Evolutionary conservation across 2,113 vertebrate species (phyloP), one percentile per base, ranked within the genome.

Genomic region (Paedocypris sp.): DNA sequence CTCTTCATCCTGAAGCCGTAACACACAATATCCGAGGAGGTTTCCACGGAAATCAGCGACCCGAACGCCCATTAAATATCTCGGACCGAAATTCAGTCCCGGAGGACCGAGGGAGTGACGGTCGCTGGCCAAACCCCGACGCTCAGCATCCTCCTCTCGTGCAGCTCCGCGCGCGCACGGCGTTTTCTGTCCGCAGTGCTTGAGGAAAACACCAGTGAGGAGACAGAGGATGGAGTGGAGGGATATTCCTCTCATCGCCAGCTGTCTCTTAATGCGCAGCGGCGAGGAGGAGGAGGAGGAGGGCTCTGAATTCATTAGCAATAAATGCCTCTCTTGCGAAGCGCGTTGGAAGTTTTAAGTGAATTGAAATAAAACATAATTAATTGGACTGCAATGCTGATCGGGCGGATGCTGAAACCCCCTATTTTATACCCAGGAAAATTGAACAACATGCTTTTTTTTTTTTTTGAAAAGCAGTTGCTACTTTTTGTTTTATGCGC

Each of bases 291-390:
- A 49, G 59, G 60, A 52, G 67, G 60, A 67, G 75, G 71, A 64
- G 74, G 71, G 68, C 45, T 73, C 70, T 67, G 71, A 77, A 82
- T 84, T 72, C 79, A 83, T 80, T 79, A 83, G 83, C 80, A 74
- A 84, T 80, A 81, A 77, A 80, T 69, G 78, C 73, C 75, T 76
- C 79, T 80, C 70, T 77, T 70, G 72, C 77, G 79, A 77, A 77
- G 82, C 66, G 67, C 62, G 64, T 71, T 76, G 69, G 73, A 84
- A 70, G 79, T 83, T 83, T n/a, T 78, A 83, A 86, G 83, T 82
- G 80, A 78, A 84, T 86, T 82, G 77, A 76, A 82, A 83, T 82
- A n/a, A 81, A 83, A 79, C 58, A 60, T 72, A 81, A 81, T 82
- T 79, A 79, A 83, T 83, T 80, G 70, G 76, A 67, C 65, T 71